A percentile compares a stretch with the other conserved stretches of the same genome.
Evolutionary conservation across 2,797 vertebrate species (phyloP).

Genomic region (Aphelocoma californica): DNA sequence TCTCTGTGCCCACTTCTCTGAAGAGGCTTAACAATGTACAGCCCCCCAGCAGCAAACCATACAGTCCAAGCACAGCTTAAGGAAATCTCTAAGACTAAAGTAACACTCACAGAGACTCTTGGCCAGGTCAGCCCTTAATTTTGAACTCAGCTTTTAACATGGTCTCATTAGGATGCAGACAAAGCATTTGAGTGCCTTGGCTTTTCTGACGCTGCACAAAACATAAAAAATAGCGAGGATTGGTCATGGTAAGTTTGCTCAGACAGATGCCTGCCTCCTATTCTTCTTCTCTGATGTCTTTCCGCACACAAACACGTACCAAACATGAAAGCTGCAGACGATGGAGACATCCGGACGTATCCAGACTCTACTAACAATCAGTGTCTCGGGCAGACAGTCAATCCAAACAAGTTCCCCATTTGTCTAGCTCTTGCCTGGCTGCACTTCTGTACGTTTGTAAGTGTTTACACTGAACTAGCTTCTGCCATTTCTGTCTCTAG

Average conservation of each 20-base stretch:
- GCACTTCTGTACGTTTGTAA: constrained; percentile 58
- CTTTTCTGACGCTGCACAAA: background rate
- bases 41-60: background rate
- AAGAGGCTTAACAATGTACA: background rate
- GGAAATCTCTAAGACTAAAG: background rate
- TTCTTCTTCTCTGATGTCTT: constrained; percentile 48
- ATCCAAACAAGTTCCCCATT: constrained; percentile 66
- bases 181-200: background rate
- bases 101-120: background rate
- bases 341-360: constrained; percentile 52
- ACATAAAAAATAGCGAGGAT: background rate
- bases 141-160: background rate
- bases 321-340: constrained; percentile 62
- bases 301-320: constrained; percentile 50
- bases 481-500: constrained; percentile 70
- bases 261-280: background rate
- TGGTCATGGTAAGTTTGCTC: constrained; percentile 34
- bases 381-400: constrained; percentile 69
- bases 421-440: constrained; percentile 60
- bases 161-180: background rate
- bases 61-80: background rate
- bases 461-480: constrained; percentile 69
- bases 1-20: background rate
- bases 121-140: background rate
- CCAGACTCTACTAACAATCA: constrained; percentile 53